Evolutionary conservation across 2,888 invertebrate genomes (phyloP).

Genomic region (Thymelicus lineola): DNA sequence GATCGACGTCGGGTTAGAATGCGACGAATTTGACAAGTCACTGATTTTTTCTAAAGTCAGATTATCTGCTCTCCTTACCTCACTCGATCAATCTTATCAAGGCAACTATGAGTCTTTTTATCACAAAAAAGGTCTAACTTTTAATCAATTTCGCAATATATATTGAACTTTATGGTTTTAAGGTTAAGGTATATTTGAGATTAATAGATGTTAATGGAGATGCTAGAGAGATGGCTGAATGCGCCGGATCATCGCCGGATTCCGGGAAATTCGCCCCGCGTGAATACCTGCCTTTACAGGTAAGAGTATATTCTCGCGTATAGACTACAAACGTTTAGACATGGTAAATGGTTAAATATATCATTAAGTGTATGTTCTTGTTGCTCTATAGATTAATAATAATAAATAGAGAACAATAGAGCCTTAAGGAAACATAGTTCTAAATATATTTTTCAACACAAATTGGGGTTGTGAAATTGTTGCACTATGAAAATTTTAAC

Average conservation of each 20-base stretch:
- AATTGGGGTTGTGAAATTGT: no score
- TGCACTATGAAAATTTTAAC: no score
- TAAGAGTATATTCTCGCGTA: slow-evolving; percentile 51
- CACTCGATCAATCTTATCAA: slow-evolving; percentile 85
- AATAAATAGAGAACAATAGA: no score
- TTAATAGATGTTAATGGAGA: slow-evolving; percentile 54
- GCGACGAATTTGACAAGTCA: slow-evolving; percentile 84
- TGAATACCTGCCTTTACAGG: slow-evolving; percentile 83
- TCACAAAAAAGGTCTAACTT: slow-evolving; percentile 50
- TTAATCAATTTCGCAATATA: slow-evolving; percentile 10
- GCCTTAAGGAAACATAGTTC: no score
- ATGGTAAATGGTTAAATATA: not conserved
- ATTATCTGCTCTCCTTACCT: slow-evolving; percentile 81
- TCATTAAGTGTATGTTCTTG: not conserved
- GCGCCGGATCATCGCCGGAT: slow-evolving; percentile 83
- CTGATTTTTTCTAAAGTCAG: slow-evolving; percentile 75
- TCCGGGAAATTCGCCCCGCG: slow-evolving; percentile 83
- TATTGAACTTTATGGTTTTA: slow-evolving; percentile 44
- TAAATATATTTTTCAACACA: no score
- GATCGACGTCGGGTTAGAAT: slow-evolving; percentile 69
- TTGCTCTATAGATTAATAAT: no score
- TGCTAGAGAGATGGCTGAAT: slow-evolving; percentile 65
- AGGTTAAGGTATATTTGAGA: slow-evolving; percentile 41
- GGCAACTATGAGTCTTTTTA: slow-evolving; percentile 60
- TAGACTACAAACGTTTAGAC: slow-evolving; percentile 44